Base-by-base conservation (phyloP, 2,797 vertebrate species). In the Tragopan temminckii region DNA sequence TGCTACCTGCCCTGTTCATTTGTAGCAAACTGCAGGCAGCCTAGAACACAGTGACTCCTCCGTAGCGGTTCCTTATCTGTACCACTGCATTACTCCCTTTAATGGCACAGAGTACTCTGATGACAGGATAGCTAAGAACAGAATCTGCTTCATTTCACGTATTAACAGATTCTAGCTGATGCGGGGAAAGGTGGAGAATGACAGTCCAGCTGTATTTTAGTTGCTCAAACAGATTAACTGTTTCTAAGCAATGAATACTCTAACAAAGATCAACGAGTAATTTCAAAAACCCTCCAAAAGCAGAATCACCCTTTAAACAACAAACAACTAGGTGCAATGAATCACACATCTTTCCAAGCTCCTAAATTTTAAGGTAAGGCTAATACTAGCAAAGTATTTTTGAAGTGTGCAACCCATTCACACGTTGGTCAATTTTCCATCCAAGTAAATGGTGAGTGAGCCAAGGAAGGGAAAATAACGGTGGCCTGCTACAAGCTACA, bases 401-500 rank as follows among this genome's bases (percentile, higher is more conserved):
- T 50, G 62, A 66, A 27, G 33, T 79, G 66, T 61, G 82, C 92
- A 92, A 68, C 53, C 59, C 93, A 96, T 80, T 95, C 87, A 90
- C 91, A 77, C 92, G 9, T 9, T 57, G 74, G 53, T 48, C 93
- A 89, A 0, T 38, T 67, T 81, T 93, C 61, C 81, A 88, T 6
- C 1, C 3, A 88, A 38, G 58, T 23, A 82, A 87, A 82, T 21
- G 74, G 57, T 83, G 42, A 70, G 42, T 15, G 80, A 88, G 92
- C n/a, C 74, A 78, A 81, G 69, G 69, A 71, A 88, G 83, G 80
- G 81, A 76, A 75, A 80, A 67, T 20, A 75, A 91, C 0, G 35
- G 86, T 75, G 90, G 72, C 59, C 8, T 42, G 86, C 89, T 92
- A 93, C 18, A 90, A 93, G 96, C 83, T 88, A 79, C 69, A 94